Evolutionary conservation across 2,888 invertebrate genomes (phyloP).

Genomic region (Coenonympha glycerion): DNA sequence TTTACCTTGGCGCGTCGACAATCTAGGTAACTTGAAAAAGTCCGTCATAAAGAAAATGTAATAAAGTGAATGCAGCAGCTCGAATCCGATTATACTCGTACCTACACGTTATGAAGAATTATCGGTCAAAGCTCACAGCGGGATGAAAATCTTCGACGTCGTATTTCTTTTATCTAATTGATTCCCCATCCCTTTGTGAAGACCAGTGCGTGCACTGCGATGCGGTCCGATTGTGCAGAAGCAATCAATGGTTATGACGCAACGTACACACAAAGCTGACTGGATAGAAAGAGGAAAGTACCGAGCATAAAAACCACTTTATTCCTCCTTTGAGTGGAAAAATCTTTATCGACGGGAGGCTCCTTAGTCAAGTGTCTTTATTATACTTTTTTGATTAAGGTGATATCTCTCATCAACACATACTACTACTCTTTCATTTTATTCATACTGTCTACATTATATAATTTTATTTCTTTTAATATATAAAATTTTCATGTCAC

Average conservation of each 20-base stretch:
- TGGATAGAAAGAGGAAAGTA: conserved; percentile 8
- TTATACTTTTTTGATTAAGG: neutral
- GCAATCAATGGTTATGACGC: conserved; percentile 65
- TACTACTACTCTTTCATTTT: neutral
- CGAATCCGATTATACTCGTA: conserved; percentile 12
- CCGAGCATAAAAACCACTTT: neutral
- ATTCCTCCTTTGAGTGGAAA: conserved; percentile 6
- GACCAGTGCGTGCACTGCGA: conserved; percentile 51
- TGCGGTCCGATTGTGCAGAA: conserved; percentile 52
- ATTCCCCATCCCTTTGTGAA: conserved; percentile 58
- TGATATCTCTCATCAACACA: neutral
- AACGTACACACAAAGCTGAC: conserved; percentile 26
- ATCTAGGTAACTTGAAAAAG: neutral
- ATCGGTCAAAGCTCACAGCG: conserved; percentile 26
- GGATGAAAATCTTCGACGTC: conserved; percentile 58
- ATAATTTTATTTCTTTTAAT: too few relatives aligned
- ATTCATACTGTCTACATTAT: too few relatives aligned
- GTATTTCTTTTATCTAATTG: conserved; percentile 63
- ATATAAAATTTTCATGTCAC: too few relatives aligned
- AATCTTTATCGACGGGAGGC: neutral
- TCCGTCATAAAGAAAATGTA: conserved; percentile 4
- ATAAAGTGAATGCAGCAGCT: conserved; percentile 9
- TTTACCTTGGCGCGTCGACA: neutral
- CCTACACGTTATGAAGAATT: conserved; percentile 16
- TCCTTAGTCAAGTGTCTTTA: neutral